Evolutionary conservation across 2,888 invertebrate species (phyloP).

Genomic region (Pachymerium ferrugineum): DNA sequence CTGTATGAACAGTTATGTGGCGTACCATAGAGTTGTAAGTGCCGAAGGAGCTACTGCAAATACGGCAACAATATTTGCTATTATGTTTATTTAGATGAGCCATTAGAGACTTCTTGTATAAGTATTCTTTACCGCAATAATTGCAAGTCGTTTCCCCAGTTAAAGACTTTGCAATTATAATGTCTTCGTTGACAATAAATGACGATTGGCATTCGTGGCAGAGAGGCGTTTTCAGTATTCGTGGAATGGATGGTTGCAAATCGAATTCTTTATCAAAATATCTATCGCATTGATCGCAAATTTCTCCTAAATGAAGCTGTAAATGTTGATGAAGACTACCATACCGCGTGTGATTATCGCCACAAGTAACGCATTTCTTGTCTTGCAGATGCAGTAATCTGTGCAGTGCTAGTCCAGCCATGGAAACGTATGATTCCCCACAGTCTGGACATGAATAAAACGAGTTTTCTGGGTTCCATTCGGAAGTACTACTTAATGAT

Average conservation of each 20-base stretch:
- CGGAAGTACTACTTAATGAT: not conserved
- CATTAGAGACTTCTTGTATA: not conserved
- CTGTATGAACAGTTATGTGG: not conserved
- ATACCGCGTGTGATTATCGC: not conserved
- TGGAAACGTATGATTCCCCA: not conserved
- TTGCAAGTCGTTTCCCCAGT: not conserved
- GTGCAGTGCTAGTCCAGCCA: not conserved
- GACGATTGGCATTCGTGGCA: not conserved
- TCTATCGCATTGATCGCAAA: not conserved
- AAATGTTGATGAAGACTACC: not conserved
- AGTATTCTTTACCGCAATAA: not conserved
- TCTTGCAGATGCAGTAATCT: not conserved
- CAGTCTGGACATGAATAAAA: not conserved
- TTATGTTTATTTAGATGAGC: not conserved
- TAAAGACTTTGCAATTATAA: not conserved
- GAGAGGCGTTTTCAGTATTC: not conserved
- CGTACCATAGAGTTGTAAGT: not conserved
- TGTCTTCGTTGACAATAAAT: not conserved
- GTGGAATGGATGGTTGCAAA: not conserved
- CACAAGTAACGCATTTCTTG: not conserved
- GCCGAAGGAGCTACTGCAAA: not conserved
- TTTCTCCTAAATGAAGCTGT: not conserved
- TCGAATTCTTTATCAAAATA: not conserved
- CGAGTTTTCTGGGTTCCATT: not conserved
- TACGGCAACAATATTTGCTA: not conserved